phyloP scores from a whole-genome alignment of 2,113 vertebrate species.

The Malaclemys terrapin region DNA sequence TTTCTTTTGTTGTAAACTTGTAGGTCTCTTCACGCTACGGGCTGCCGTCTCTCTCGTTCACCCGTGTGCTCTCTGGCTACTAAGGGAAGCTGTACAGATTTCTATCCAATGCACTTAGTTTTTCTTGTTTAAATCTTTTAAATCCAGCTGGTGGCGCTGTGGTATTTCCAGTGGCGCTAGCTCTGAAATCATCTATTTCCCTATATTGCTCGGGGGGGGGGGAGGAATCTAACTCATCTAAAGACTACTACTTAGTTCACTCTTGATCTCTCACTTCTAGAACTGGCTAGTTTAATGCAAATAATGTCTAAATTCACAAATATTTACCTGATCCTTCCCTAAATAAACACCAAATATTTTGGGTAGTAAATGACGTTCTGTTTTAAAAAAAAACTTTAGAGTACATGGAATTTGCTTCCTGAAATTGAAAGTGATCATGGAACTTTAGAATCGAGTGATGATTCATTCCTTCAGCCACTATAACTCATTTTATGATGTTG shows the following conservation, averaged over 20 bases:
- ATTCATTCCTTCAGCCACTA: not conserved
- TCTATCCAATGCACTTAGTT: not conserved
- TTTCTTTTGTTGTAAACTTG: not conserved
- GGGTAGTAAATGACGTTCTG: not conserved
- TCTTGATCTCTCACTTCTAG: not conserved
- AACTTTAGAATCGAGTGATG: not conserved
- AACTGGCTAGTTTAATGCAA: not conserved
- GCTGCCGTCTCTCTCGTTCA: not conserved
- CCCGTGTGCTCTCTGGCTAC: not conserved
- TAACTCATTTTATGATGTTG: not conserved
- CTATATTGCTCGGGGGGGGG: no score
- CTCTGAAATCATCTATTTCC: not conserved
- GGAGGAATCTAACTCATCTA: not conserved
- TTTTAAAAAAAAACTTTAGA: not conserved
- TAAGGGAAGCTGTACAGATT: not conserved
- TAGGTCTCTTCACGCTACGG: not conserved
- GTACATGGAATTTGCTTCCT: not conserved
- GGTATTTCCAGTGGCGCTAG: not conserved
- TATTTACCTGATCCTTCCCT: not conserved
- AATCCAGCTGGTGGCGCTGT: conserved; percentile 75
- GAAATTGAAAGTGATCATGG: not conserved
- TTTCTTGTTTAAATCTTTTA: not conserved
- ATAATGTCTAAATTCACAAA: not conserved
- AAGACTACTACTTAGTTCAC: not conserved
- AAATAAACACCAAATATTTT: not conserved